Conservation (phyloP, 2,797 vertebrate species). For the Eulemur mongoz region DNA sequence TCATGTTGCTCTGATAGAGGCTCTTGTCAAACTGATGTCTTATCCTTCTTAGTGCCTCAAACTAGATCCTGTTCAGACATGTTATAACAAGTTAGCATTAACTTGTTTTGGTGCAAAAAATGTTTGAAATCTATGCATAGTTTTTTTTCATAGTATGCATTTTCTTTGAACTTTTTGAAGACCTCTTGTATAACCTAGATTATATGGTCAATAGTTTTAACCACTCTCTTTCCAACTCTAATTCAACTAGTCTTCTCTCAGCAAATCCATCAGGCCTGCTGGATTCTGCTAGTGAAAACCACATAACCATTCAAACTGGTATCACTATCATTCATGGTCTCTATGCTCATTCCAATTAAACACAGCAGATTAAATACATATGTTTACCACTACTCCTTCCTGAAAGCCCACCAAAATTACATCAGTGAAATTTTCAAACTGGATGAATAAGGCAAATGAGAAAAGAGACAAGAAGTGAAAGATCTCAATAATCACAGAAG, state of each 20-base stretch:
- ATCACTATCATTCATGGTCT: not conserved
- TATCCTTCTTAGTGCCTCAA: not conserved
- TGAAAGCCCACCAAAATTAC: not conserved
- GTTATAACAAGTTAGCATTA: too few relatives aligned
- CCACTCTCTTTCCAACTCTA: not conserved
- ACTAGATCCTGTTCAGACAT: too few relatives aligned
- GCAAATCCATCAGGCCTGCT: not conserved
- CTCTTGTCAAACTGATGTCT: too few relatives aligned
- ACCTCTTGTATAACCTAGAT: not conserved
- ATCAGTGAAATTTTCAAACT: not conserved
- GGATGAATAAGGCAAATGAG: constrained; percentile 24
- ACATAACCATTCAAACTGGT: not conserved
- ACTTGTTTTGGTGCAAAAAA: too few relatives aligned
- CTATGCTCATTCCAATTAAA: not conserved
- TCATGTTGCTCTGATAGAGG: too few relatives aligned
- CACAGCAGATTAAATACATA: not conserved
- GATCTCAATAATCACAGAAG: not conserved
- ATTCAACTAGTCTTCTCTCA: not conserved
- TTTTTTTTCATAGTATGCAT: too few relatives aligned
- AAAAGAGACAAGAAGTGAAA: not conserved
- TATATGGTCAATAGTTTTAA: not conserved
- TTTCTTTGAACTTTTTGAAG: not conserved
- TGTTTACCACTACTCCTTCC: not conserved
- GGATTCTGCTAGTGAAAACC: not conserved
- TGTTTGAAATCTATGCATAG: too few relatives aligned